A percentile compares a stretch with the other conserved stretches of the same genome.
phyloP scores from a whole-genome alignment of 2,113 vertebrate genomes.

The Engystomops pustulosus region DNA sequence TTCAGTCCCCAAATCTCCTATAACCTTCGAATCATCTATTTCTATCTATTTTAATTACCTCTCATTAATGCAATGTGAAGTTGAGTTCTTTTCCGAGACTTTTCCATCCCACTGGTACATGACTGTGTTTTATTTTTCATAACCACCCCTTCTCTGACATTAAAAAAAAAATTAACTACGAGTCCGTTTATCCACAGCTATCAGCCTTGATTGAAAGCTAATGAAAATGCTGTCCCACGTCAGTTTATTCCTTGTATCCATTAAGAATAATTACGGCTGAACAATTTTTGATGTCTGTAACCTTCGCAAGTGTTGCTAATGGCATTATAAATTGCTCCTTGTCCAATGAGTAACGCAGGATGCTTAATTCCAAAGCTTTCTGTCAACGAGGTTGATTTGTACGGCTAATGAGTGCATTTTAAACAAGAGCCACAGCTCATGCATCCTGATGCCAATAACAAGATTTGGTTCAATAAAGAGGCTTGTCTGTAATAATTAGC shows the following conservation, averaged over 20 bases:
- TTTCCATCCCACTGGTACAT: slow-evolving; percentile 82
- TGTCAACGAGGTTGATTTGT: slow-evolving; percentile 99
- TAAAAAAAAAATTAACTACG: slow-evolving; percentile 78
- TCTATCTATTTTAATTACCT: slow-evolving; percentile 76
- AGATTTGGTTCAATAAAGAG: slow-evolving; percentile 98
- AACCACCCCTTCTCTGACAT: background rate
- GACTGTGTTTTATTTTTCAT: slow-evolving; percentile 72
- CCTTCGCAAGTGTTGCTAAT: slow-evolving; percentile 99
- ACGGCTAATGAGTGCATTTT: slow-evolving; percentile 99
- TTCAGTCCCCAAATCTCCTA: slow-evolving; percentile 19
- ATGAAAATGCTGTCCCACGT: slow-evolving; percentile 99
- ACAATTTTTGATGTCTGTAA: slow-evolving; percentile 99
- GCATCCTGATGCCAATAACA: slow-evolving; percentile 98
- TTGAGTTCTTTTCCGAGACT: slow-evolving; percentile 80
- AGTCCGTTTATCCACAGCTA: slow-evolving; percentile 92
- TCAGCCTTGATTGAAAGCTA: slow-evolving; percentile 99
- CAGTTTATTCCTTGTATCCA: slow-evolving; percentile 99
- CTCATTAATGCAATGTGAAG: slow-evolving; percentile 83
- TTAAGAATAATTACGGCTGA: slow-evolving; percentile 99
- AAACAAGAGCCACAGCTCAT: slow-evolving; percentile 98
- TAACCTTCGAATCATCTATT: slow-evolving; percentile 31
- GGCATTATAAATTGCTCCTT: slow-evolving; percentile 99
- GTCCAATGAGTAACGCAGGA: slow-evolving; percentile 95
- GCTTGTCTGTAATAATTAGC: slow-evolving; percentile 99
- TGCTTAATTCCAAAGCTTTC: slow-evolving; percentile 99